phyloP scores from a whole-genome alignment of 2,888 invertebrate species.

The Cataglyphis albicans region DNA sequence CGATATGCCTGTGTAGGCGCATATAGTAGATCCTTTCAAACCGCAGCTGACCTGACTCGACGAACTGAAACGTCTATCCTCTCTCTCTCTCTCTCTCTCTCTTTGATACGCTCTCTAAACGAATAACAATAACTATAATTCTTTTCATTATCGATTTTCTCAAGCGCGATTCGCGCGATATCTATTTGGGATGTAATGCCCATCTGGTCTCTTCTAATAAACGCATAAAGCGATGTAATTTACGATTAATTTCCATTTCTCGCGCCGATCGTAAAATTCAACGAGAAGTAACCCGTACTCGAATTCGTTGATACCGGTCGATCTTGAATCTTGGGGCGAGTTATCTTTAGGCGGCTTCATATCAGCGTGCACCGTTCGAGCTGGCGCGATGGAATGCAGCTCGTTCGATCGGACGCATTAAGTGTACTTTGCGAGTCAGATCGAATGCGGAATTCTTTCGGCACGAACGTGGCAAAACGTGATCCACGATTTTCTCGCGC shows the following conservation, averaged over 20 bases:
- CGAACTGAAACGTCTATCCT: constrained; percentile 15
- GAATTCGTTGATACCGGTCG: constrained; percentile 50
- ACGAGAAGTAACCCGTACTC: constrained; percentile 13
- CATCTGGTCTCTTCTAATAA: constrained; percentile 20
- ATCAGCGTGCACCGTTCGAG: constrained; percentile 42
- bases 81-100: neutral
- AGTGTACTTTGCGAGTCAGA: constrained; percentile 52
- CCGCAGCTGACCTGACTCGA: constrained; percentile 56
- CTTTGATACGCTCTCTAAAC: neutral
- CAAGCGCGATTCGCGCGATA: constrained; percentile 24
- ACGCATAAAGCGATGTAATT: constrained; percentile 32
- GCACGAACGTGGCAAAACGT: constrained; percentile 41
- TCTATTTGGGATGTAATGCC: neutral
- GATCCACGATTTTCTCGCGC: constrained; percentile 16
- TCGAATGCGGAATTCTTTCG: constrained; percentile 57
- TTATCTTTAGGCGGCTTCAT: constrained; percentile 53
- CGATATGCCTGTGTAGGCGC: constrained; percentile 60
- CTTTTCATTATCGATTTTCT: constrained; percentile 22
- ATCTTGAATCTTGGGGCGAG: constrained; percentile 29
- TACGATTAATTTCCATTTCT: constrained; percentile 51
- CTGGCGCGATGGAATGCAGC: constrained; percentile 42
- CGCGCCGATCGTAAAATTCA: constrained; percentile 34
- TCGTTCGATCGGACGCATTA: constrained; percentile 45
- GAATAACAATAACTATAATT: constrained; percentile 26
- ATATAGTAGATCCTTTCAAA: constrained; percentile 65